Base-by-base conservation (phyloP, 2,113 vertebrate genomes). In the Protobothrops mucrosquamatus region DNA sequence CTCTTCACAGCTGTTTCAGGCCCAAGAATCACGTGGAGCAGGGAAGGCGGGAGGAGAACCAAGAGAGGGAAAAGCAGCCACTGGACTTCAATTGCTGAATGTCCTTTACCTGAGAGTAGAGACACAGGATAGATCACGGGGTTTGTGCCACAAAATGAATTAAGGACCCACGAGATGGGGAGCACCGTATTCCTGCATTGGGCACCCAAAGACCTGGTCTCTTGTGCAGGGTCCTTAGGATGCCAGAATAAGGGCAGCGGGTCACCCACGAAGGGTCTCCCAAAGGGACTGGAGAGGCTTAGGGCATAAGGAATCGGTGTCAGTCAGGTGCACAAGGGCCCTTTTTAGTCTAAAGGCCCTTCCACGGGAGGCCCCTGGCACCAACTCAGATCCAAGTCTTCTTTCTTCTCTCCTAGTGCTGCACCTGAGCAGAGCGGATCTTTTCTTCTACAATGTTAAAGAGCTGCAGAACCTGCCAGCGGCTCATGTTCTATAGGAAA, bases 1-100 rank as follows among this genome's bases (percentile, higher is more conserved):
- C 96, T 95, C 95, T 96, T 97, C 95, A 96, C 96, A 96, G 95
- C 64, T 95, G 96, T 96, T 95, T 95, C 94, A 57, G 94, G 92
- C 96, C 46, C 55, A 87, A 87, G 94, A 46, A 92, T 81, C 93
- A 57, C 56, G 43, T 64, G 46, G 1, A 46, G 46, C 88, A 87
- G 26, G 55, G 11, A 18, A 4, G n/a, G n/a, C 1, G 43, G 1
- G 20, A 9, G 15, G 26, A 3, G 11, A 56, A 56, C 89, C 34
- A 6, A 56, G 26, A 8, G 1, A 18, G 52, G 94, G 94, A 89
- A 8, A 43, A 91, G 91, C 0, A 54, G 85, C 0, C 0, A 0
- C 0, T 3, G 3, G 92, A 92, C 91, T 6, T 54, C 39, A 46
- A 23, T 48, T 48, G 43, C 85, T 23, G 46, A 46, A 46, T 46